These are phyloP conservation scores for Drosophila paramelanica DNA, from an alignment of 2,888 invertebrate species.

Conservation along the genomic window DNA sequence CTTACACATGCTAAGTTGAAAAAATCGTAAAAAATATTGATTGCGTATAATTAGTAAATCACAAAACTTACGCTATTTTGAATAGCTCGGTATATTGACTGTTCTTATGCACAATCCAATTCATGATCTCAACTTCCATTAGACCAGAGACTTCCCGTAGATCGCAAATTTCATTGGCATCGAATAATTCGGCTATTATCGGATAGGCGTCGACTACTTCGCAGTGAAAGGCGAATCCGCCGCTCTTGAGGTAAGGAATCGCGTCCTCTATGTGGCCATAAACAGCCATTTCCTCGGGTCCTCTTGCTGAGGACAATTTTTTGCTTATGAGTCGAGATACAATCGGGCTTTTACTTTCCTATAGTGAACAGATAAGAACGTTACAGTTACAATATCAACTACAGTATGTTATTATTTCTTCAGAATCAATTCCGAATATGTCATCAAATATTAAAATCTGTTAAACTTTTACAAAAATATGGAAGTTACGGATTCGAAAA, in stretches of 20 bases:
- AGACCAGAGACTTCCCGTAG: slow-evolving; percentile 82
- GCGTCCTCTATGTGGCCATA: slow-evolving; percentile 82
- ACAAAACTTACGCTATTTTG: slow-evolving; percentile 75
- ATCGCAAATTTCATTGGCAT: slow-evolving; percentile 85
- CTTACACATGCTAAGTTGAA: slow-evolving; percentile 66
- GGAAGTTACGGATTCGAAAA: too few species aligned
- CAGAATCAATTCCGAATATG: too few species aligned
- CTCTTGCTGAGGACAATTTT: slow-evolving; percentile 72
- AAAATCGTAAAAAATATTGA: not conserved
- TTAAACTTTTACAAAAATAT: too few species aligned
- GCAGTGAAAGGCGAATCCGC: slow-evolving; percentile 86
- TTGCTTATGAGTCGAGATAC: slow-evolving; percentile 67
- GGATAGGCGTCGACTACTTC: slow-evolving; percentile 85
- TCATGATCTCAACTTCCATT: slow-evolving; percentile 79
- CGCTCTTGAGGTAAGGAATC: slow-evolving; percentile 84
- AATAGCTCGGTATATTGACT: slow-evolving; percentile 84
- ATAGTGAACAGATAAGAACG: not conserved
- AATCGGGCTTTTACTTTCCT: slow-evolving; percentile 73
- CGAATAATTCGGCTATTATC: slow-evolving; percentile 83
- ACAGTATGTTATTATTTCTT: too few species aligned
- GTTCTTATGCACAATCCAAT: slow-evolving; percentile 84
- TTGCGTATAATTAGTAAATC: not conserved
- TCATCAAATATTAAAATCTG: too few species aligned
- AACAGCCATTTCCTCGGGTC: slow-evolving; percentile 66
- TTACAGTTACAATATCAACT: too few species aligned